Evolutionary conservation across 2,888 invertebrate species (phyloP).

Genomic region (Cephus sareptanus): DNA sequence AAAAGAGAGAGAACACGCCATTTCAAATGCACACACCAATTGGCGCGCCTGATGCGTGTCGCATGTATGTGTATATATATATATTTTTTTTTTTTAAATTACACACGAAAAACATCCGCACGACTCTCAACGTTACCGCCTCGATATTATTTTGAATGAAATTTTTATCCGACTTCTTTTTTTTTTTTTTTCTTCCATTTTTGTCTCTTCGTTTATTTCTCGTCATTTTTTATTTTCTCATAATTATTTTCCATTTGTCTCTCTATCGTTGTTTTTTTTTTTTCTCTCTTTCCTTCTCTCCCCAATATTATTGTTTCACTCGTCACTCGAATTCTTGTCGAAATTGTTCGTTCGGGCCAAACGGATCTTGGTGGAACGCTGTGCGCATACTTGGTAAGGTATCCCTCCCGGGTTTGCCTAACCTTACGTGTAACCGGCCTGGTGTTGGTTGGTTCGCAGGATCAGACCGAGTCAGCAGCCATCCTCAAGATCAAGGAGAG

Average conservation of each 20-base stretch:
- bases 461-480: slow-evolving; percentile 98
- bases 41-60: background rate
- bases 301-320: background rate
- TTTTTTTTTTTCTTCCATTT: background rate
- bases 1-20: background rate
- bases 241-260: background rate
- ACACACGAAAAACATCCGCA: background rate
- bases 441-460: slow-evolving; percentile 70
- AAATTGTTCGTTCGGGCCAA: slow-evolving; percentile 31
- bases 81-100: background rate
- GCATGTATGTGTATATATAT: background rate
- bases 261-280: background rate
- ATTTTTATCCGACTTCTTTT: background rate
- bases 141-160: background rate
- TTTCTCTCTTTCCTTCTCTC: slow-evolving; percentile 9
- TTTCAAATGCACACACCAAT: background rate
- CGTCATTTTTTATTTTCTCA: no score
- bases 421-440: slow-evolving; percentile 60
- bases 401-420: slow-evolving; percentile 18
- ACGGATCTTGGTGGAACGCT: slow-evolving; percentile 23
- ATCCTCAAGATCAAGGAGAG: slow-evolving; percentile 99
- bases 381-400: slow-evolving; percentile 40
- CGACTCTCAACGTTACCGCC: background rate
- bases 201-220: background rate
- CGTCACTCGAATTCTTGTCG: slow-evolving; percentile 13